Percentiles rank a stretch among this genome's conserved stretches.
Evolutionary conservation across 64 coral and sea anemone species (phyloP).

Genomic region (Stylophora pistillata): DNA sequence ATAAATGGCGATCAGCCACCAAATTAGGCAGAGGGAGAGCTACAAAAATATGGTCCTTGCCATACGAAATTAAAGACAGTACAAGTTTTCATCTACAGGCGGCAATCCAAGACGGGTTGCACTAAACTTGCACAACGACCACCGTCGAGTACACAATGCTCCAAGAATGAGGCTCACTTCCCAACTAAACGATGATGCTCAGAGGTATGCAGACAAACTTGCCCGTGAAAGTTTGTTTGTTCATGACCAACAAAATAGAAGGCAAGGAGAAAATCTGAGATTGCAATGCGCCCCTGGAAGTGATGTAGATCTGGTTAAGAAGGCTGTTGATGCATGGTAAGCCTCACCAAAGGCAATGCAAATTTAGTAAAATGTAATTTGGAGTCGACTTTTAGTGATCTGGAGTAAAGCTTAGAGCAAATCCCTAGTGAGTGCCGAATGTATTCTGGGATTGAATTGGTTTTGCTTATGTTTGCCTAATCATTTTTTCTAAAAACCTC

Average conservation of each 20-base stretch:
- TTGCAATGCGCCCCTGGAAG: constrained; percentile 33
- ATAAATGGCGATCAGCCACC: too few species aligned
- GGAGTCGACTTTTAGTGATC: too few species aligned
- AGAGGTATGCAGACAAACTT: constrained; percentile 59
- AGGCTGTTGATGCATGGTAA: constrained; percentile 56
- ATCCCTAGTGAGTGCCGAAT: too few species aligned
- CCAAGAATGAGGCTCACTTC: constrained; percentile 57
- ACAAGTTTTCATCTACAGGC: neutral
- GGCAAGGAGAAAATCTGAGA: constrained; percentile 68
- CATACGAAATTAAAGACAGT: too few species aligned
- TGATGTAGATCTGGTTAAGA: constrained; percentile 3
- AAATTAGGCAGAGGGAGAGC: too few species aligned
- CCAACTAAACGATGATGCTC: constrained; percentile 35
- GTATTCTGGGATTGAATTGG: too few species aligned
- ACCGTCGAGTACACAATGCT: constrained; percentile 61
- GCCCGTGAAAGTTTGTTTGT: constrained; percentile 29
- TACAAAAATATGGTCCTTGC: too few species aligned
- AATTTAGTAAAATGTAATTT: too few species aligned
- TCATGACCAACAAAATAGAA: constrained; percentile 19
- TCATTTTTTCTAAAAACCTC: too few species aligned
- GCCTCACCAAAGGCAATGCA: too few species aligned
- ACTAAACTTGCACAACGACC: constrained; percentile 55
- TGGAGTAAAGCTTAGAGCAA: too few species aligned
- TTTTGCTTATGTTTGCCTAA: too few species aligned
- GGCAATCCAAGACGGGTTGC: neutral